A percentile compares a stretch with the other conserved stretches of the same genome.
Conservation (phyloP, 1,140 invertebrate genomes). For the Onthophagus taurus region DNA sequence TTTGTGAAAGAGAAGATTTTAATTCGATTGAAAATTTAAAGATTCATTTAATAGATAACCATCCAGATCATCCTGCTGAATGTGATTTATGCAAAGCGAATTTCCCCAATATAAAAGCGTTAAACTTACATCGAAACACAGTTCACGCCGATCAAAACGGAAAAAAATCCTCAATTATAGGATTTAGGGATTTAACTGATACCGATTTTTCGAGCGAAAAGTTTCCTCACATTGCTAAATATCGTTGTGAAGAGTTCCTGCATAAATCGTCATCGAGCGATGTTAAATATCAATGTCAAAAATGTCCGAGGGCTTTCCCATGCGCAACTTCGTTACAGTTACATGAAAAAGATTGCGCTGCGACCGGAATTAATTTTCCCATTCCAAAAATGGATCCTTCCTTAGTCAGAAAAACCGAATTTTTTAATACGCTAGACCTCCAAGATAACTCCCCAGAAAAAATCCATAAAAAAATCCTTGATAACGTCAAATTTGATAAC, state of each 20-base stretch:
- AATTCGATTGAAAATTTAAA: slow-evolving; percentile 48
- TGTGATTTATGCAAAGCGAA: slow-evolving; percentile 59
- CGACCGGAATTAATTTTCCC: slow-evolving; percentile 22
- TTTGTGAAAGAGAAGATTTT: slow-evolving; percentile 54
- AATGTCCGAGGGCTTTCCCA: slow-evolving; percentile 65
- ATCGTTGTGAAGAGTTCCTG: slow-evolving; percentile 58
- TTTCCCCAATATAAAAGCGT: slow-evolving; percentile 58
- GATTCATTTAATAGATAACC: slow-evolving; percentile 59
- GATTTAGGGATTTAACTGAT: slow-evolving; percentile 67
- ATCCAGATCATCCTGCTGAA: slow-evolving; percentile 57
- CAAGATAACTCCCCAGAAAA: slow-evolving; percentile 49
- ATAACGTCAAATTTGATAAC: slow-evolving; percentile 32
- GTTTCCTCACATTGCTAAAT: slow-evolving; percentile 65
- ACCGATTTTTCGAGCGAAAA: slow-evolving; percentile 70
- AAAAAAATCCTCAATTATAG: slow-evolving; percentile 39
- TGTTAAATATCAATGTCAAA: slow-evolving; percentile 59
- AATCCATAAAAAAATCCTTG: slow-evolving; percentile 2
- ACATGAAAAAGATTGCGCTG: slow-evolving; percentile 49
- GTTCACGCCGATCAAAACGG: slow-evolving; percentile 22
- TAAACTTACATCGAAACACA: slow-evolving; percentile 51
- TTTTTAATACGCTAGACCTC: slow-evolving; percentile 69
- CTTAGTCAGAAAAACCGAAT: slow-evolving; percentile 57
- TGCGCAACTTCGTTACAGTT: slow-evolving; percentile 59
- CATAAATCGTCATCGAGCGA: slow-evolving; percentile 52
- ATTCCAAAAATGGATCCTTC: slow-evolving; percentile 35